These are phyloP conservation scores for Microlaimidae sp. DNA, from an alignment of 2,888 invertebrate genomes.

Conservation along the genomic window DNA sequence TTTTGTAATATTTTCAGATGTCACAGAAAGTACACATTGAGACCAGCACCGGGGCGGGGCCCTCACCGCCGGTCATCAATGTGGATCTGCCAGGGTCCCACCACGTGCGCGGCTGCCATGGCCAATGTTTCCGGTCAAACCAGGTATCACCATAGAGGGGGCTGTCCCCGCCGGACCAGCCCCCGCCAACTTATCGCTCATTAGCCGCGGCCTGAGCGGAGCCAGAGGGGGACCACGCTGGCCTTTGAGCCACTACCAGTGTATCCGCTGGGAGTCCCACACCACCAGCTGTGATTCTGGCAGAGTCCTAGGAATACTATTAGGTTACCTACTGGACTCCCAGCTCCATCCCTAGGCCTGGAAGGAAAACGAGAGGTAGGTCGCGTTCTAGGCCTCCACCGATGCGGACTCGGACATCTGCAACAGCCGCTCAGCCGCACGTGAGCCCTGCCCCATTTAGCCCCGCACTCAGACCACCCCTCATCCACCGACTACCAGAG, in stretches of 20 bases:
- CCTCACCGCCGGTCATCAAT: too few relatives aligned
- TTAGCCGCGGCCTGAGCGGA: constrained; percentile 14
- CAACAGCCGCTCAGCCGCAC: constrained; percentile 21
- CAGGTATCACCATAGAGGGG: constrained; percentile 25
- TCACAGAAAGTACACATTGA: too few relatives aligned
- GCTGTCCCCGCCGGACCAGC: constrained; percentile 30
- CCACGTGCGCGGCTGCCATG: neutral
- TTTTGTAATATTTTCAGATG: too few relatives aligned
- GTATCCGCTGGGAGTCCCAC: constrained; percentile 24
- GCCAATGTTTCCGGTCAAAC: neutral
- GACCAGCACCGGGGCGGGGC: too few relatives aligned
- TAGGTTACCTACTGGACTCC: constrained; percentile 19
- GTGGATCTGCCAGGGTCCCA: too few relatives aligned
- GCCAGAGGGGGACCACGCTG: neutral
- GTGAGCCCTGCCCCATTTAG: constrained; percentile 30
- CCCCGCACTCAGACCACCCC: constrained; percentile 20
- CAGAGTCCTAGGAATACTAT: constrained; percentile 27
- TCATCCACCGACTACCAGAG: constrained; percentile 23
- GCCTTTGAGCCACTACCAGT: too few relatives aligned
- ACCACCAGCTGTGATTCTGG: constrained; percentile 32
- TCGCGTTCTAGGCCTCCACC: constrained; percentile 15
- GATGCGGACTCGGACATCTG: constrained; percentile 21
- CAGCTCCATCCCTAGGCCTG: constrained; percentile 24
- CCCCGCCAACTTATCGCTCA: constrained; percentile 24
- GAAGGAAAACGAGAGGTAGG: constrained; percentile 24